Evolutionary conservation across 2,888 invertebrate species (phyloP).

Genomic region (Omphaloscelis lunosa): DNA sequence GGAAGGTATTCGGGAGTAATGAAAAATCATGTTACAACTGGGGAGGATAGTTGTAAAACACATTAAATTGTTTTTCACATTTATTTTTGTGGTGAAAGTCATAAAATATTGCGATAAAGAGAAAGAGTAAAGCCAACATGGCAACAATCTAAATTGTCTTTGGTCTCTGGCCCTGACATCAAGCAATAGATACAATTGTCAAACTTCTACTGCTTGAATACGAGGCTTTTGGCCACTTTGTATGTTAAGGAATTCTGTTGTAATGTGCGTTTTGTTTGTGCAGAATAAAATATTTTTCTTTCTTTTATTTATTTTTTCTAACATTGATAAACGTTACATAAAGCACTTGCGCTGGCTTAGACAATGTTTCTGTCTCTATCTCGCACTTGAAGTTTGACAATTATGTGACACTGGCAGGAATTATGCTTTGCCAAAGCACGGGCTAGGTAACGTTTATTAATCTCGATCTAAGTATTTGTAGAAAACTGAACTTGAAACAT

Average conservation of each 20-base stretch:
- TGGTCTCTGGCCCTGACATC: no score
- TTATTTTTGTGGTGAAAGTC: slow-evolving; percentile 52
- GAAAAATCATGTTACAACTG: slow-evolving; percentile 79
- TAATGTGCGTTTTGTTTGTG: no score
- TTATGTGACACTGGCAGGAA: not conserved
- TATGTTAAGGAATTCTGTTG: no score
- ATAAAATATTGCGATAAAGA: slow-evolving; percentile 19
- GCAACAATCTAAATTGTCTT: no score
- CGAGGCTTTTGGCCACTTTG: no score
- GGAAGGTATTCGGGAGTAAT: slow-evolving; percentile 74
- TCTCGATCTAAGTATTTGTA: not conserved
- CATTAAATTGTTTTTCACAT: slow-evolving; percentile 75
- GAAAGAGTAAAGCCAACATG: not conserved
- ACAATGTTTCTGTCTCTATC: not conserved
- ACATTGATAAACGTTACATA: not conserved
- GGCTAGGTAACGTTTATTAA: not conserved
- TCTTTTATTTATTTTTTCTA: no score
- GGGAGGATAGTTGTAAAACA: slow-evolving; percentile 78
- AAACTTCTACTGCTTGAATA: no score
- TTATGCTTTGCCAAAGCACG: not conserved
- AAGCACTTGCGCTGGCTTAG: not conserved
- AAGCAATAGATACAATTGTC: no score
- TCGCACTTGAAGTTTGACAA: not conserved
- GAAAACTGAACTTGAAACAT: not conserved
- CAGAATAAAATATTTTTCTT: no score